These are phyloP conservation scores for Podilymbus podiceps DNA, from an alignment of 2,113 vertebrate genomes.

Conservation along the genomic window DNA sequence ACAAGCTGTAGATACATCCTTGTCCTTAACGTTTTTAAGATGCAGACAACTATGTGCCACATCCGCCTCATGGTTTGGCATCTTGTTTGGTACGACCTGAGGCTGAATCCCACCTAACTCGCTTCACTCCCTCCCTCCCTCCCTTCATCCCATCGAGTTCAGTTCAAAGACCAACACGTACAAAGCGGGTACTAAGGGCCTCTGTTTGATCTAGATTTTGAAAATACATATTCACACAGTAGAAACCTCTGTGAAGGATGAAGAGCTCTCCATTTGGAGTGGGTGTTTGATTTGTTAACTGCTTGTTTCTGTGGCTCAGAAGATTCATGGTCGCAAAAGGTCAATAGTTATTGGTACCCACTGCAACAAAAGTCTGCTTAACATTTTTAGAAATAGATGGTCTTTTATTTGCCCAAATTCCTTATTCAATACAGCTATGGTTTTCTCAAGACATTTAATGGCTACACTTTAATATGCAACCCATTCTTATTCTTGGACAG, in stretches of 20 bases:
- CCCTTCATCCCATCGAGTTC: neutral
- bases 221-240: neutral
- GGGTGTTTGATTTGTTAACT: conserved; percentile 22
- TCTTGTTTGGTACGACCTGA: neutral
- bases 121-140: neutral
- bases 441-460: neutral
- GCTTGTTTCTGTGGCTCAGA: neutral
- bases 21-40: neutral
- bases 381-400: neutral
- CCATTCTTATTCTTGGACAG: neutral
- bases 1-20: neutral
- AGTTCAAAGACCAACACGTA: neutral
- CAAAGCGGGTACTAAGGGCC: neutral
- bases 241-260: neutral
- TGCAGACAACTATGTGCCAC: neutral
- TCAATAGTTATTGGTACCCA: neutral
- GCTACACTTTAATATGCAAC: neutral
- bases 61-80: neutral
- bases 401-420: neutral
- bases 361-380: neutral
- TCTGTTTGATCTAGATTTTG: neutral
- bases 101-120: neutral
- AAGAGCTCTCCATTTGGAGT: neutral
- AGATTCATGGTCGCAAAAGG: neutral
- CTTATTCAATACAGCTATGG: neutral